Conservation (phyloP, 2,113 vertebrate genomes). For the Gallinago paraguaiae region DNA sequence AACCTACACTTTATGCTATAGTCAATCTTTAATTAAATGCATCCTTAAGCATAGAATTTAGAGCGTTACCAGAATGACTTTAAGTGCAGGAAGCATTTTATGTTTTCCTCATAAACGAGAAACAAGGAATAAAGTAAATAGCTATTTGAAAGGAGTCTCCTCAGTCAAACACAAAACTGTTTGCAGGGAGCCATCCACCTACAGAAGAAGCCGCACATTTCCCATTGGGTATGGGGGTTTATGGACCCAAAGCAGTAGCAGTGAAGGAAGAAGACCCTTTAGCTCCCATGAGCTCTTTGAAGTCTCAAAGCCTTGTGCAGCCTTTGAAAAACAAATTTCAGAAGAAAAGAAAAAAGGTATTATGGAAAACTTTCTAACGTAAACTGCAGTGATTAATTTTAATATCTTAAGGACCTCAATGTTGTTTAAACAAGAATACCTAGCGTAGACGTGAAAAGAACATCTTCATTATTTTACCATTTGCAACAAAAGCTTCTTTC, state of each 20-base stretch:
- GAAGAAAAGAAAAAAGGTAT: not conserved
- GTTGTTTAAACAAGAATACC: not conserved
- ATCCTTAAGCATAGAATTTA: slow-evolving; percentile 61
- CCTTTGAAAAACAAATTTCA: not conserved
- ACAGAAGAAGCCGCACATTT: not conserved
- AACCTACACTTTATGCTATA: slow-evolving; percentile 53
- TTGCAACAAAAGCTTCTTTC: not conserved
- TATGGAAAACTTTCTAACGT: not conserved
- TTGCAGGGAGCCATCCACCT: not conserved
- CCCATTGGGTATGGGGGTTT: not conserved
- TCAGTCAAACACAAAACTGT: not conserved
- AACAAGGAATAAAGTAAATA: not conserved
- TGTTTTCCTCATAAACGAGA: slow-evolving; percentile 45
- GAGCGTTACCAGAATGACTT: slow-evolving; percentile 8
- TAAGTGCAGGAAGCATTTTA: slow-evolving; percentile 30
- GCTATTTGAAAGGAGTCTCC: not conserved
- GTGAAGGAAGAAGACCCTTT: not conserved
- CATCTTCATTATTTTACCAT: not conserved
- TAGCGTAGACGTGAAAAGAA: not conserved
- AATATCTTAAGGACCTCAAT: not conserved
- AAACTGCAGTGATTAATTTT: not conserved
- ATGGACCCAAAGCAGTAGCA: not conserved
- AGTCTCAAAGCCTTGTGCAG: not conserved
- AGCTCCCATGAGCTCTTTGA: not conserved
- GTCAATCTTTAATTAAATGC: slow-evolving; percentile 65